Base-by-base conservation (phyloP, 2,888 invertebrate genomes). In the Heliothis peltigera region DNA sequence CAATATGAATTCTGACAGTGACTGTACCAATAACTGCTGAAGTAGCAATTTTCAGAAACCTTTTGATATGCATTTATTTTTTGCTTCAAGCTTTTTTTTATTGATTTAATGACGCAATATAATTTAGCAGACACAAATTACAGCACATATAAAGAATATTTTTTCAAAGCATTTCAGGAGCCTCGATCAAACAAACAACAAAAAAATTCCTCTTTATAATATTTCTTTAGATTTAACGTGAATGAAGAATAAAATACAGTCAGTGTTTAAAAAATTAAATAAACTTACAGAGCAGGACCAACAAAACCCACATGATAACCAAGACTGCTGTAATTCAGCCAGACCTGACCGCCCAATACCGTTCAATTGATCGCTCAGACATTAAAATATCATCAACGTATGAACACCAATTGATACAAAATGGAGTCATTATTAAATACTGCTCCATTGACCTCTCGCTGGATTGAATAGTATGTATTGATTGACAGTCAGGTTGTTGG, bases 351-450 rank as follows among this genome's bases (percentile, higher is more conserved):
- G 19, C 51, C 46, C 46, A 59, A 48, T 62, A 55, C 43, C 17
- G 1, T 1, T 67, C 75, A 74, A 74, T 74, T 74, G 74, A 56
- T 53, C 28, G 15, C 44, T 42, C 54, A 71, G 61, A 64, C 61
- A 60, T 67, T 59, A 67, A 68, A 77, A 69, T 67, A 57, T 59
- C 60, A 74, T 64, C 49, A 18, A 35, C 28, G 35, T 49, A 51
- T 12, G 44, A 44, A 54, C 53, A 62, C 52, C 73, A 77, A 70
- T 75, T 77, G 71, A 59, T 69, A 53, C 58, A 73, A 61, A 77
- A 71, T 65, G 64, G 64, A 53, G 54, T 22, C 46, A n/a, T 69
- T 74, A 55, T 55, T 75, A 17, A 39, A 49, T 64, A 62, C 17
- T 22, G 25, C 7, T 22, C 42, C n/a, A 47, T 71, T 79, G 71